phyloP scores from a whole-genome alignment of 2,888 invertebrate species.

The Mesorhabditis belari region DNA sequence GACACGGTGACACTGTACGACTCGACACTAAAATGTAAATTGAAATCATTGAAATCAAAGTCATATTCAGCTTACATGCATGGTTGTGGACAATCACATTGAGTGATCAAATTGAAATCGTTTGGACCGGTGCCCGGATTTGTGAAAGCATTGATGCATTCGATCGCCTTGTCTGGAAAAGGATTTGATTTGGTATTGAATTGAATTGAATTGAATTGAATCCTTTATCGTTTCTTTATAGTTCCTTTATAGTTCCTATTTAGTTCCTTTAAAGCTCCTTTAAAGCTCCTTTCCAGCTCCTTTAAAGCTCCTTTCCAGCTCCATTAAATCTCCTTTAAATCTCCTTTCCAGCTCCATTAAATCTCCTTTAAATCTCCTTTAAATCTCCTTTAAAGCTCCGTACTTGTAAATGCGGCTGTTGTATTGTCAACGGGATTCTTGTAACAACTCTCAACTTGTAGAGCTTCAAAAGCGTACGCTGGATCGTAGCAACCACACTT shows the following conservation, averaged over 20 bases:
- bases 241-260: no score
- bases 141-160: slow-evolving; percentile 33
- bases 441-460: neutral
- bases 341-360: no score
- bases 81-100: slow-evolving; percentile 47
- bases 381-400: no score
- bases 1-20: slow-evolving; percentile 47
- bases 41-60: neutral
- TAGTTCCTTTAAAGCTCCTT: no score
- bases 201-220: no score
- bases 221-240: no score
- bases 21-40: slow-evolving; percentile 24
- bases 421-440: neutral
- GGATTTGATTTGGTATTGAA: neutral
- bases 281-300: no score
- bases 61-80: slow-evolving; percentile 38
- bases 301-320: no score
- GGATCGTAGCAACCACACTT: slow-evolving; percentile 53
- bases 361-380: no score
- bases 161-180: slow-evolving; percentile 13
- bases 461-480: slow-evolving; percentile 22
- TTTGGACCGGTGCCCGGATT: slow-evolving; percentile 17
- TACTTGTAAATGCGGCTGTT: neutral
- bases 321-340: no score
- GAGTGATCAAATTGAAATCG: slow-evolving; percentile 30